Base-by-base conservation (phyloP, 2,888 invertebrate genomes). In the Lithophane semibrunnea region DNA sequence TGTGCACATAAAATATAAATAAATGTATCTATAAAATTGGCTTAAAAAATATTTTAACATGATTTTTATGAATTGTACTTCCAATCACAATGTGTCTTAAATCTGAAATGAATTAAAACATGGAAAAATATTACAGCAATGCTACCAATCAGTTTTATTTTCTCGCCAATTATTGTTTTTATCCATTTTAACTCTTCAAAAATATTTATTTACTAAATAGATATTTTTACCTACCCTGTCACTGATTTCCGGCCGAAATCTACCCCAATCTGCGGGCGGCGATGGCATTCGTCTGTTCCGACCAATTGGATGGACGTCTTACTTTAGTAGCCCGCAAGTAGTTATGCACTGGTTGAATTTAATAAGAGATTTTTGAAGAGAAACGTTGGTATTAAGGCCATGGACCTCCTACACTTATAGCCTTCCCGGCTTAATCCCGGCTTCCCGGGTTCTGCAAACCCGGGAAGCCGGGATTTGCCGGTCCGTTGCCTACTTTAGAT, bases 351-450 rank as follows among this genome's bases (percentile, higher is more conserved):
- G 69, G 44, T 69, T 69, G 3, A 42, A 65, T 49, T 37, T n/a
- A 49, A 52, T 49, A 72, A 66, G 37, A 42, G 37, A 37, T 37
- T 37, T 37, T 47, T 37, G 16, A 71, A 75, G 77, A 37, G 29
- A 47, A 16, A 42, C 54, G 10, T 47, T 8, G 29, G 8, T 16
- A 5, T 5, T 42, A 3, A 29, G 18, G 21, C n/a, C 16, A n/a
- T 7, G 44, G 18, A 12, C 60, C 42, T 10, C 16, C 21, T 29
- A 3, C 9, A 21, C 12, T 0, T n/a, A 13, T 16, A 54, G 16
- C 2, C 44, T 4, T n/a, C n/a, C n/a, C n/a, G n/a, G n/a, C n/a
- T n/a, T n/a, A n/a, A n/a, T n/a, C n/a, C n/a, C n/a, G n/a, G n/a
- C n/a, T n/a, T n/a, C n/a, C n/a, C n/a, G n/a, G n/a, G n/a, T n/a